Base-by-base conservation (phyloP, 2,113 vertebrate genomes). In the Gavialis gangeticus region DNA sequence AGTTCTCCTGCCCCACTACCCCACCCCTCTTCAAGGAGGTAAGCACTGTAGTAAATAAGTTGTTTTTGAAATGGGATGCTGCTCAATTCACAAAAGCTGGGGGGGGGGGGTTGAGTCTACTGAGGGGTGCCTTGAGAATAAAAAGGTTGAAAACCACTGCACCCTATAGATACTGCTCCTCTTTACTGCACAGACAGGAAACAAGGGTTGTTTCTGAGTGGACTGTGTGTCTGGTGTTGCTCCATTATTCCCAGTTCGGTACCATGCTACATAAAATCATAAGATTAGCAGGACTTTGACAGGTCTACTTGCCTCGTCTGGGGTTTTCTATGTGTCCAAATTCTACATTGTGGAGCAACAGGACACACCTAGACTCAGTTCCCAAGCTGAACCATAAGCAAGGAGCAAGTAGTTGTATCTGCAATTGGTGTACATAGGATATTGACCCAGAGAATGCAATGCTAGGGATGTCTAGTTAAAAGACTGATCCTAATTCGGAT, bases 191-290 rank as follows among this genome's bases (percentile, higher is more conserved):
- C 54, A 58, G 57, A 22, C 57, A 62, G 69, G 37, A 71, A 76
- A 79, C n/a, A 66, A 75, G 0, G 4, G 6, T 22, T 30, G 5
- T 57, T 89, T 75, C 86, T 58, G 71, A 24, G 25, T 0, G 37
- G 69, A 10, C 28, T 78, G 27, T 1, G 2, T 73, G 57, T 16
- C 0, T 0, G 25, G 75, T 90, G 79, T 78, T 1, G 1, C 67
- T 78, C 54, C 0, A 76, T 34, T 6, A 0, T 7, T 84, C 57
- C 2, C 1, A 54, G 0, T 0, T 67, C 10, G 5, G 19, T 6
- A 13, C 64, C 3, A 0, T 10, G 11, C 3, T 15, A 58, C 54
- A 4, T 2, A 1, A 5, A 0, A 28, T 7, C 18, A 86, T 25
- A 87, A 28, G 1, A 11, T 55, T 71, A 14, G 30, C 21, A n/a